phyloP scores from a whole-genome alignment of 2,888 invertebrate genomes.

The Aquatica leii region DNA sequence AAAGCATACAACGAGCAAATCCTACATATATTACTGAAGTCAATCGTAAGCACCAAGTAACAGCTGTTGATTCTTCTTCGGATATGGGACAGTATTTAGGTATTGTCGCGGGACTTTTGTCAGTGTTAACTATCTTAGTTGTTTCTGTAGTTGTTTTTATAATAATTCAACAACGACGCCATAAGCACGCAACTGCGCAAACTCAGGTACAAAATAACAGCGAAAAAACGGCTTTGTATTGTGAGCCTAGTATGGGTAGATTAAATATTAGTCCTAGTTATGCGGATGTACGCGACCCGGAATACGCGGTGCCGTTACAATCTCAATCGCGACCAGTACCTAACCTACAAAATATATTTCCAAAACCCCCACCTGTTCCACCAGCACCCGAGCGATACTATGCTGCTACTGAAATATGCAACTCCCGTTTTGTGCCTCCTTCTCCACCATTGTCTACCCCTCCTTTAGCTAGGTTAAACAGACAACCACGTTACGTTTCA shows the following conservation, averaged over 20 bases:
- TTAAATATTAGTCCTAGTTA: conserved; percentile 54
- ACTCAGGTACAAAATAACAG: conserved; percentile 54
- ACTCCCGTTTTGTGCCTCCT: conserved; percentile 58
- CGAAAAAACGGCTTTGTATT: conserved; percentile 58
- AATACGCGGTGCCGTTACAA: conserved; percentile 72
- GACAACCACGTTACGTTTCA: conserved; percentile 59
- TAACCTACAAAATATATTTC: conserved; percentile 66
- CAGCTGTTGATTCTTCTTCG: conserved; percentile 50
- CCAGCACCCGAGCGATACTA: conserved; percentile 77
- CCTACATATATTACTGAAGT: conserved; percentile 46
- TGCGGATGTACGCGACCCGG: conserved; percentile 65
- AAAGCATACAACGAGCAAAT: conserved; percentile 47
- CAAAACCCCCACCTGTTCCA: conserved; percentile 70
- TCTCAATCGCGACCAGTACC: conserved; percentile 63
- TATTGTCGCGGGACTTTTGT: conserved; percentile 57
- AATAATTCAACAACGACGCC: conserved; percentile 56
- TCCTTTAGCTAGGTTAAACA: conserved; percentile 59
- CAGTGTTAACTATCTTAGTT: conserved; percentile 56
- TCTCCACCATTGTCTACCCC: conserved; percentile 58
- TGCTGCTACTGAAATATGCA: conserved; percentile 74
- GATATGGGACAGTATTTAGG: conserved; percentile 57
- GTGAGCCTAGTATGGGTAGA: conserved; percentile 54
- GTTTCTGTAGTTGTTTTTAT: conserved; percentile 56
- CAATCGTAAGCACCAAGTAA: conserved; percentile 55
- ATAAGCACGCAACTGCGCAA: conserved; percentile 54